Evolutionary conservation across 2,113 vertebrate species (phyloP).

Genomic region (Phainopepla nitens): DNA sequence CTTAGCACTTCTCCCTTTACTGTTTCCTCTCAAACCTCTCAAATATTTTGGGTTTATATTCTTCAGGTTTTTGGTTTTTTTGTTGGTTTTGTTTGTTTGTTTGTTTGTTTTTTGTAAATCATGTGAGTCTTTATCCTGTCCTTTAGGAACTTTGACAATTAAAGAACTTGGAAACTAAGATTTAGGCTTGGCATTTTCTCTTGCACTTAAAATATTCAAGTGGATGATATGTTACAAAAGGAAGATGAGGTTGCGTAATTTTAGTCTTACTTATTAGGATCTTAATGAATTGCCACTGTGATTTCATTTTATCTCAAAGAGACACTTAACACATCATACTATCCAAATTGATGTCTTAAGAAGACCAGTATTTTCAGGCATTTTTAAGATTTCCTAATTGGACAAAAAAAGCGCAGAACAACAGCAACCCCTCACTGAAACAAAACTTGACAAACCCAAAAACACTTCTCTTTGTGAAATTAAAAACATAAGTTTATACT

Average conservation of each 20-base stretch:
- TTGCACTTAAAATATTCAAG: background rate
- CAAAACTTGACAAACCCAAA: background rate
- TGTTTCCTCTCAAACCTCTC: background rate
- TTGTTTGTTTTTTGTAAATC: background rate
- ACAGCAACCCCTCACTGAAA: background rate
- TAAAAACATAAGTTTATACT: background rate
- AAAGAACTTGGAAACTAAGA: background rate
- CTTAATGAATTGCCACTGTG: background rate
- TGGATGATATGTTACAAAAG: background rate
- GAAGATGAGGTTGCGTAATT: background rate
- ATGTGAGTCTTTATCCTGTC: background rate
- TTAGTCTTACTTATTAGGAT: background rate
- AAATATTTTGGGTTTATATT: background rate
- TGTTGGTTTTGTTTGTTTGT: background rate
- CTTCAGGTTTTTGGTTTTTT: background rate
- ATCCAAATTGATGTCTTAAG: background rate
- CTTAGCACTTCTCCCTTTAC: background rate
- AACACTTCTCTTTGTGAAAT: background rate
- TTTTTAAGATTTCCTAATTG: background rate
- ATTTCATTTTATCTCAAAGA: background rate
- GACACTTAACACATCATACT: background rate
- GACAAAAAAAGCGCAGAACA: background rate
- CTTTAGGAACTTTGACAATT: background rate
- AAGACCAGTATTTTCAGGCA: background rate
- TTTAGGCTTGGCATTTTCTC: background rate